These are phyloP conservation scores for Drosophila suzukii DNA, from an alignment of 1,140 invertebrate genomes.

Conservation along the genomic window DNA sequence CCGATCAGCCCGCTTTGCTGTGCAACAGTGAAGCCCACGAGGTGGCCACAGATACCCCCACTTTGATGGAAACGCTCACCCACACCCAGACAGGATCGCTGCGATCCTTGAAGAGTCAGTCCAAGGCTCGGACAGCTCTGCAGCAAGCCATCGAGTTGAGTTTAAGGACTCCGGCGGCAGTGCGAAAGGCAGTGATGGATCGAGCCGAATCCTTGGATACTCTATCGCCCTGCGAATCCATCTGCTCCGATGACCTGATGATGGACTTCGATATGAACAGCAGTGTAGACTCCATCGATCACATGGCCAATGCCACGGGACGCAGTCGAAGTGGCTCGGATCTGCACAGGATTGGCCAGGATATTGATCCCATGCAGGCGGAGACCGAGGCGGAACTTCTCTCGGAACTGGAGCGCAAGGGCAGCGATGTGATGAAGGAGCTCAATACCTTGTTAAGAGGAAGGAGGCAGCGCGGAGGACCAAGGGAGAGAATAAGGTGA, in stretches of 20 bases:
- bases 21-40: conserved; percentile 86
- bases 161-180: conserved; percentile 77
- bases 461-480: conserved; percentile 53
- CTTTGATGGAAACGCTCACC: conserved; percentile 73
- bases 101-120: conserved; percentile 75
- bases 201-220: conserved; percentile 90
- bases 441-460: conserved; percentile 79
- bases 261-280: conserved; percentile 92
- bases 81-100: conserved; percentile 65
- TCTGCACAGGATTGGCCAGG: conserved; percentile 84
- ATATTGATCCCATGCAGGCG: conserved; percentile 50
- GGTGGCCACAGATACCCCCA: conserved; percentile 72
- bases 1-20: conserved; percentile 93
- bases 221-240: conserved; percentile 90
- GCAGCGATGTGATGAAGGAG: conserved; percentile 86
- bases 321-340: conserved; percentile 85
- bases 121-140: conserved; percentile 71
- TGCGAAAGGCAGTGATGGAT: conserved; percentile 81
- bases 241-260: conserved; percentile 93
- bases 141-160: conserved; percentile 83
- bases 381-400: conserved; percentile 85
- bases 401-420: conserved; percentile 85
- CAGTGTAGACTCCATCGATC: conserved; percentile 89
- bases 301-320: conserved; percentile 54
- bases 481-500: conserved; percentile 72